Evolutionary conservation across 2,797 vertebrate species (phyloP), one percentile per base, ranked within the genome.

Genomic region (Sebastes minor): DNA sequence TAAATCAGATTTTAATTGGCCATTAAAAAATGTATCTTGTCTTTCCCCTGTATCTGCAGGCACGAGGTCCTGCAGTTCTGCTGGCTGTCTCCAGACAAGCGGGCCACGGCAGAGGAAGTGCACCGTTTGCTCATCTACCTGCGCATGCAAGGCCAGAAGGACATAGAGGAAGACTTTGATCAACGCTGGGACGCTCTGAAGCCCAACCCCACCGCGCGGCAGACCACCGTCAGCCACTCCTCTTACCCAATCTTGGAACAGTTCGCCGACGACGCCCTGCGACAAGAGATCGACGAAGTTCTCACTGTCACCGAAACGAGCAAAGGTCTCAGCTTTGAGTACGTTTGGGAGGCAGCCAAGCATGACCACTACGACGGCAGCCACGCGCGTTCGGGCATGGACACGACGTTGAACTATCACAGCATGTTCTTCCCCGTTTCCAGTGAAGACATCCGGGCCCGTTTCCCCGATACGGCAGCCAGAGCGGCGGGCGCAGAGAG

Each of bases 261-360:
- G 84, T 99, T 99, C 49, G 92, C 95, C 0, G 95, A 98, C 4
- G 98, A 98, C 1, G 94, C 96, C 49, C 94, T 98, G 35, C 94
- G 97, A 20, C 96, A 97, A 4, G 99, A 99, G 90, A 96, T 99
- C 85, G 99, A 99, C 30, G 99, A 99, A 83, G 96, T 99, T 76
- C 98, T 99, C 52, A 99, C 98, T 0, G 97, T 99, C 64, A 99
- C 99, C 0, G 98, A 99, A 94, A 99, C 98, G 0, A 99, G 98
- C 93, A 97, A 97, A 59, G 99, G 99, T 5, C 97, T 99, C 75
- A 99, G 97, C 92, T 99, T 99, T 30, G 98, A 99, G 81, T 99
- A 99, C 1, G 95, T 99, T 46, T 99, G 99, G 99, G 99, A 99
- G 89, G 97, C 97, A 0, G 97, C 98, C 74, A 99, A 98, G 86